These are phyloP conservation scores for Diadema setosum DNA, from an alignment of 35 echinoderm and acorn worm genomes.

Conservation along the genomic window DNA sequence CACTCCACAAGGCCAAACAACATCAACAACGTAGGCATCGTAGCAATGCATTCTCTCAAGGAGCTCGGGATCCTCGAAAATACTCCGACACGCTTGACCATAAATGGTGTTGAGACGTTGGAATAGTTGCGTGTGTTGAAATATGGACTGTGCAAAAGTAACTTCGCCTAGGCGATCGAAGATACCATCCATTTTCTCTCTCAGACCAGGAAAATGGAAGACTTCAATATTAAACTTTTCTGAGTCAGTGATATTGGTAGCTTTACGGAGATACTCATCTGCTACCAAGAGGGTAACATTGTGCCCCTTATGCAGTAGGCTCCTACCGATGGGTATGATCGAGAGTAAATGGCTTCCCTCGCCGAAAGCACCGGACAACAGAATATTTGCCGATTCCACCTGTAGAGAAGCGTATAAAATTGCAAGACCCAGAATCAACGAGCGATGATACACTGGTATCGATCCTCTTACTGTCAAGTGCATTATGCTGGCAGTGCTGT, in stretches of 20 bases:
- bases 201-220: neutral
- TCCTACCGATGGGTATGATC: neutral
- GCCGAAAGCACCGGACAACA: neutral
- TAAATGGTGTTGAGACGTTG: neutral
- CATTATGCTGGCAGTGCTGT: no score
- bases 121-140: neutral
- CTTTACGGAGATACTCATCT: neutral
- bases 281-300: neutral
- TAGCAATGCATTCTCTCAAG: neutral
- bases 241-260: neutral
- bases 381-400: neutral
- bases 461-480: no score
- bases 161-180: neutral
- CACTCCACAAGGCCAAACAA: neutral
- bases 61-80: neutral
- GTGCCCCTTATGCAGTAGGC: neutral
- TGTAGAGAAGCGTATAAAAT: no score
- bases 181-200: neutral
- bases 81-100: neutral
- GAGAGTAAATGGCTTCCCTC: neutral
- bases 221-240: neutral
- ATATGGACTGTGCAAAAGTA: neutral
- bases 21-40: neutral
- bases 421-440: no score
- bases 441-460: no score